Evolutionary conservation across 1,140 invertebrate species (phyloP).

Genomic region (Drosophila melanogaster): Release_6_plus_ISO1_MT NT_037436.4:22631501-22632000

Average conservation of each 20-base stretch:
- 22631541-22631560: slow-evolving; percentile 37
- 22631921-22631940: slow-evolving; percentile 1
- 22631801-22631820: slow-evolving; percentile 7
- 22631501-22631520: slow-evolving; percentile 26
- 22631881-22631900: not conserved
- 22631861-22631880: not conserved
- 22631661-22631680: slow-evolving; percentile 79
- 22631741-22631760: slow-evolving; percentile 1
- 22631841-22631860: not conserved
- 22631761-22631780: slow-evolving; percentile 2
- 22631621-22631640: slow-evolving; percentile 62
- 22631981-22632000: not conserved
- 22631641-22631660: slow-evolving; percentile 82
- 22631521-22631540: slow-evolving; percentile 3
- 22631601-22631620: slow-evolving; percentile 11
- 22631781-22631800: not conserved
- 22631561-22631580: slow-evolving; percentile 61
- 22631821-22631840: slow-evolving; percentile 2
- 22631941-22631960: slow-evolving; percentile 13
- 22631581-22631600: slow-evolving; percentile 38
- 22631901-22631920: slow-evolving; percentile 10
- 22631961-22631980: slow-evolving; percentile 45
- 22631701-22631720: slow-evolving; percentile 79
- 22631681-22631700: slow-evolving; percentile 70
- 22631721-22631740: slow-evolving; percentile 21